Base-by-base conservation (phyloP, 2,797 vertebrate species). In the Rhabdomys pumilio region DNA sequence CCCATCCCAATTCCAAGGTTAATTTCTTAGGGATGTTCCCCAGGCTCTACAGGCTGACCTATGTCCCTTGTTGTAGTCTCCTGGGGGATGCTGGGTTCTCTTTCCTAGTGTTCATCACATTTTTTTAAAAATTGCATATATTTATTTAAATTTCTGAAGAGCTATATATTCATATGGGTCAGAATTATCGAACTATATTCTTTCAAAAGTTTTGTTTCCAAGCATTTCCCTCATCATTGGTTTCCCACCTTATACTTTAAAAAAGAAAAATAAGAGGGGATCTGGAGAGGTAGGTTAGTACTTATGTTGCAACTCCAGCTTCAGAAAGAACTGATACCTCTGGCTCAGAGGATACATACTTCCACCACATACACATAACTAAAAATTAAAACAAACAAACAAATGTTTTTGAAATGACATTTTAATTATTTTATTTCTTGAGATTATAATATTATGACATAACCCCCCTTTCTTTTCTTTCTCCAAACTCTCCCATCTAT, bases 141-240 rank as follows among this genome's bases (percentile, higher is more conserved):
- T 89, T 93, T 90, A 73, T 93, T 95, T 96, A 20, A 55, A 17
- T 86, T 94, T 96, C 50, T 89, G 20, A 89, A 72, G 69, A 90
- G 79, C 89, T 88, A 53, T 41, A 55, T 1, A 89, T 89, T 96
- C 8, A 69, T 22, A 6, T 15, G 24, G 15, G 55, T 97, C 55
- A 89, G 79, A 67, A 79, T 69, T 94, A 79, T 86, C 24, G 26
- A 83, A 94, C 86, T 24, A 57, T 61, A 81, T 14, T 90, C 9
- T 88, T n/a, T 44, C 53, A 38, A 88, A 88, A 72, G 22, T 59
- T 88, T 31, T 89, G 73, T 79, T 88, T 44, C 22, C 34, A 59
- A 12, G 5, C 9, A 22, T 91, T 8, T 57, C 17, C 10, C 47
- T 5, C 24, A 76, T 81, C 29, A 72, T 90, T 89, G 76, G 41